Percentiles rank a stretch among this genome's conserved stretches.
phyloP scores from a whole-genome alignment of 2,797 vertebrate species.

The Kryptopterus vitreolus region DNA sequence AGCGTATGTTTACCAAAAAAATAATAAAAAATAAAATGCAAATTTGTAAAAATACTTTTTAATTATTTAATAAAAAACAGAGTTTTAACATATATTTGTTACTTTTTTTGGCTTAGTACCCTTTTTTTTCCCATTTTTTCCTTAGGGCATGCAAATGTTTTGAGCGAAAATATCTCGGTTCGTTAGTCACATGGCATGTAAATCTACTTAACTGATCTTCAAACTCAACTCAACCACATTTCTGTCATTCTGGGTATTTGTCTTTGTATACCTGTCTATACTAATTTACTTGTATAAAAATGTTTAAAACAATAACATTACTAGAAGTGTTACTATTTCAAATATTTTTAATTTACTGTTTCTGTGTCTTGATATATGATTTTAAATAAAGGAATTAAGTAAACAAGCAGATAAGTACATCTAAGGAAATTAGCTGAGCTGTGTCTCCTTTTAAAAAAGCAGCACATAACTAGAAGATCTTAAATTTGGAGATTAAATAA shows the following conservation, averaged over 20 bases:
- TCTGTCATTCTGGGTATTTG: too few relatives aligned
- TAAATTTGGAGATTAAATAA: not conserved
- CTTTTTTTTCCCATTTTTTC: not conserved
- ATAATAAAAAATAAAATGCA: not conserved
- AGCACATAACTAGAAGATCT: not conserved
- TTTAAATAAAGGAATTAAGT: too few relatives aligned
- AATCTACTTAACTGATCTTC: slow-evolving; percentile 5
- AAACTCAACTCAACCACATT: not conserved
- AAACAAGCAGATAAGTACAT: too few relatives aligned
- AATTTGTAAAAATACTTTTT: not conserved
- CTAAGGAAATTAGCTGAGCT: too few relatives aligned
- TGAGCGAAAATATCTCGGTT: not conserved
- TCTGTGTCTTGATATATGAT: not conserved
- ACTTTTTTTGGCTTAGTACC: not conserved
- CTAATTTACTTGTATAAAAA: too few relatives aligned
- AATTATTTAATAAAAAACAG: not conserved
- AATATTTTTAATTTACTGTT: not conserved
- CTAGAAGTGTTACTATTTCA: not conserved
- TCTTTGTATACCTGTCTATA: too few relatives aligned
- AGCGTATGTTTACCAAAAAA: not conserved
- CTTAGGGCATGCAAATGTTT: slow-evolving; percentile 22
- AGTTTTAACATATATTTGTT: not conserved
- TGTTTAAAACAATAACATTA: too few relatives aligned
- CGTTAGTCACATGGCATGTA: slow-evolving; percentile 12
- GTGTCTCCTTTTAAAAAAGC: not conserved